These are phyloP conservation scores for Chelonus insularis DNA, from an alignment of 1,140 invertebrate species.

Conservation along the genomic window DNA sequence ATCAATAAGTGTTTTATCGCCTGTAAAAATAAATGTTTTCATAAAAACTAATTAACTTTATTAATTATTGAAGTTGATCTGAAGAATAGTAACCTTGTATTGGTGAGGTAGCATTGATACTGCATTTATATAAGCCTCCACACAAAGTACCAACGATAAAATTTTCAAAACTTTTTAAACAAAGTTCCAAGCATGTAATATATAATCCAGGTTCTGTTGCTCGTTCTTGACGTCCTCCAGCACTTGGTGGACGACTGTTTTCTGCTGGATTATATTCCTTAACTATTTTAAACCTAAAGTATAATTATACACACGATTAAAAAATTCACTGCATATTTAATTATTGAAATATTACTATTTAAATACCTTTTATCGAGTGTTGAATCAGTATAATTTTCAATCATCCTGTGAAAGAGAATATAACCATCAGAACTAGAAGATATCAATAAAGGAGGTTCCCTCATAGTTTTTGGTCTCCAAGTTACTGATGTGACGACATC, in stretches of 20 bases:
- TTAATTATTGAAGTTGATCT: neutral
- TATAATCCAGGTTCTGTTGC: constrained; percentile 51
- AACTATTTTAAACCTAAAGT: constrained; percentile 47
- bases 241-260: constrained; percentile 48
- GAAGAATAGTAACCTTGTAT: constrained; percentile 36
- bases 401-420: constrained; percentile 49
- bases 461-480: constrained; percentile 47
- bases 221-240: constrained; percentile 49
- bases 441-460: constrained; percentile 44
- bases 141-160: constrained; percentile 56
- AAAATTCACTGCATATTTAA: too few relatives aligned
- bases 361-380: constrained; percentile 46
- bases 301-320: neutral
- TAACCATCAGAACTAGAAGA: constrained; percentile 53
- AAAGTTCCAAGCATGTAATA: constrained; percentile 55
- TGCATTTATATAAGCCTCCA: constrained; percentile 55
- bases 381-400: constrained; percentile 46
- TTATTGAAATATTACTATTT: too few relatives aligned
- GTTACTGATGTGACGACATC: constrained; percentile 49
- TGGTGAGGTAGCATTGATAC: constrained; percentile 39
- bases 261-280: constrained; percentile 56
- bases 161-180: constrained; percentile 40
- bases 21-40: constrained; percentile 30
- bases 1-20: constrained; percentile 47
- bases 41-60: neutral